Evolutionary conservation across 2,113 vertebrate species (phyloP).

Genomic region (Cyphomyrus discorhynchus): DNA sequence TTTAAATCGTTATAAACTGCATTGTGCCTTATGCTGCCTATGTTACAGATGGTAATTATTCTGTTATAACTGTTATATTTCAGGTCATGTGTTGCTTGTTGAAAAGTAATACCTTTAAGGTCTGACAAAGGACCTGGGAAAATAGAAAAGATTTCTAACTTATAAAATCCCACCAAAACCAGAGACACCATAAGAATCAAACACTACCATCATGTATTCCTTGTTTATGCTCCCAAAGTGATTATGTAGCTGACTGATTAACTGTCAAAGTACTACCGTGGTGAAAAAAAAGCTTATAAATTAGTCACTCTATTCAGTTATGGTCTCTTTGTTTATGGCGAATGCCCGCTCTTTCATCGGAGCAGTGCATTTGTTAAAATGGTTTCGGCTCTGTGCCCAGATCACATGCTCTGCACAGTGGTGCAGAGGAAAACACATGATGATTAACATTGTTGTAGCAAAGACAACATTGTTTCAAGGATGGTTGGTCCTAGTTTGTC

Average conservation of each 20-base stretch:
- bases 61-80: neutral
- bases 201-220: neutral
- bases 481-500: neutral
- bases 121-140: neutral
- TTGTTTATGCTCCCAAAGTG: neutral
- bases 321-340: neutral
- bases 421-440: neutral
- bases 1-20: neutral
- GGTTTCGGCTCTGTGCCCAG: neutral
- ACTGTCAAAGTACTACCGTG: neutral
- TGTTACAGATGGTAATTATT: neutral
- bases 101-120: neutral
- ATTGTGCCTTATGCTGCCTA: neutral
- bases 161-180: neutral
- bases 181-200: neutral
- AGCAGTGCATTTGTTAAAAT: neutral
- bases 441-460: neutral
- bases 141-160: neutral
- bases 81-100: neutral
- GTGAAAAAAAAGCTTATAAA: neutral
- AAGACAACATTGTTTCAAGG: slow-evolving; percentile 3
- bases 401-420: neutral
- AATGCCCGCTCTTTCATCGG: neutral
- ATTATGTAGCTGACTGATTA: neutral
- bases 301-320: neutral